These are phyloP conservation scores for Agrochola lychnidis DNA, from an alignment of 2,888 invertebrate genomes.

Conservation along the genomic window DNA sequence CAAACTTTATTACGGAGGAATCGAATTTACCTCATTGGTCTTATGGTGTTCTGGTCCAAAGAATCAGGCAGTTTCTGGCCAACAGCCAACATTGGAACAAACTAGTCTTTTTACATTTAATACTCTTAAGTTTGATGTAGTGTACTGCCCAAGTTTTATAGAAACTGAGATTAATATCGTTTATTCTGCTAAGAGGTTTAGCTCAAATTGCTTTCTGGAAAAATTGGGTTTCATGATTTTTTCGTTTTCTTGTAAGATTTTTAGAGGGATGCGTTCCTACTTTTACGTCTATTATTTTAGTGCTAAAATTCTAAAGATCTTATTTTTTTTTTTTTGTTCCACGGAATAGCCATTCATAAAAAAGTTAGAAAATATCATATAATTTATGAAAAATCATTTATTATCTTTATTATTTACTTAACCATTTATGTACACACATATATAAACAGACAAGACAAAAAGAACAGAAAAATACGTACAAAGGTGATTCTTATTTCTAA, in stretches of 20 bases:
- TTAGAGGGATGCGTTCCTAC: neutral
- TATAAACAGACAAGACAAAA: no score
- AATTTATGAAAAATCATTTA: no score
- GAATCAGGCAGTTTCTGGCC: conserved; percentile 75
- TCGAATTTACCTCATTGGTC: conserved; percentile 71
- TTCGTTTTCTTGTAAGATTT: conserved; percentile 55
- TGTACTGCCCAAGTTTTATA: conserved; percentile 80
- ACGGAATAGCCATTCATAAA: no score
- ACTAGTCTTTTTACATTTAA: conserved; percentile 84
- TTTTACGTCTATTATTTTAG: neutral
- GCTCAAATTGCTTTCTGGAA: conserved; percentile 77
- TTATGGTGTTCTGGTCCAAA: conserved; percentile 62
- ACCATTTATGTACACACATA: no score
- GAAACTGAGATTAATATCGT: conserved; percentile 82
- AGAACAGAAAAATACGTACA: no score
- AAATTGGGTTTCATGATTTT: conserved; percentile 62
- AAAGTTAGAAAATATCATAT: no score
- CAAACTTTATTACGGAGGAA: conserved; percentile 63
- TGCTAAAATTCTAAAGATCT: neutral
- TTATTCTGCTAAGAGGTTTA: conserved; percentile 85
- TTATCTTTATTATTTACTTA: no score
- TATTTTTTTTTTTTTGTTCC: no score
- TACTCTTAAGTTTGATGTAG: conserved; percentile 88
- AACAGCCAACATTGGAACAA: conserved; percentile 75
- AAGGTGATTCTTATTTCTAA: no score